Conservation (phyloP, 2,113 vertebrate species). For the Ursus arctos region DNA sequence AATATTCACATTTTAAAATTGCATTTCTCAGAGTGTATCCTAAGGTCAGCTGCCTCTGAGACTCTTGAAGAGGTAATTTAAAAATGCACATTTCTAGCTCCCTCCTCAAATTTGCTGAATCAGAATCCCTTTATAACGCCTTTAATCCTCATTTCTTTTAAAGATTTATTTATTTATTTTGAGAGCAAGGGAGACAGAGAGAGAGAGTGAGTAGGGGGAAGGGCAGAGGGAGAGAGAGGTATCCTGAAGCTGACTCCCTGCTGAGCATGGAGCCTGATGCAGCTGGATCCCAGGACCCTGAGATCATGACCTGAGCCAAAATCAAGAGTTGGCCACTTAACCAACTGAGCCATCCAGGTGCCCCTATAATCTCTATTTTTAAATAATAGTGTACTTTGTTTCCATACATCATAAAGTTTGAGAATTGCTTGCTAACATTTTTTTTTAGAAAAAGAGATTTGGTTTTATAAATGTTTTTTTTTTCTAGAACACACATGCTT, state of each 20-base stretch:
- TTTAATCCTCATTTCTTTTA: not conserved
- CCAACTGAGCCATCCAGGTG: not conserved
- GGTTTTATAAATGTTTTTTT: not conserved
- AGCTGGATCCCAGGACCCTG: not conserved
- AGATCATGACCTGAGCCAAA: not conserved
- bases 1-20: conserved; percentile 23
- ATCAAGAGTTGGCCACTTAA: not conserved
- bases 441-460: not conserved
- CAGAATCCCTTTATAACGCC: not conserved
- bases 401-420: not conserved
- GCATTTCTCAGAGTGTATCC: not conserved
- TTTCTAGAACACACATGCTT: not conserved
- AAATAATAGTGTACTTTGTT: not conserved
- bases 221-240: not conserved
- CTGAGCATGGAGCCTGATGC: not conserved
- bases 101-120: not conserved
- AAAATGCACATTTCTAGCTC: not conserved
- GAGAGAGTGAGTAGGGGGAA: not conserved
- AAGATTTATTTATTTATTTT: not conserved
- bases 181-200: not conserved
- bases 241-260: not conserved
- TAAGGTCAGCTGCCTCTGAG: not conserved
- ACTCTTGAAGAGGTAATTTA: not conserved
- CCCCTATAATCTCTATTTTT: not conserved
- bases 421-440: not conserved